Evolutionary conservation across 2,888 invertebrate genomes (phyloP), one percentile per base, ranked within the genome.

Genomic region (Laspeyria flexula): DNA sequence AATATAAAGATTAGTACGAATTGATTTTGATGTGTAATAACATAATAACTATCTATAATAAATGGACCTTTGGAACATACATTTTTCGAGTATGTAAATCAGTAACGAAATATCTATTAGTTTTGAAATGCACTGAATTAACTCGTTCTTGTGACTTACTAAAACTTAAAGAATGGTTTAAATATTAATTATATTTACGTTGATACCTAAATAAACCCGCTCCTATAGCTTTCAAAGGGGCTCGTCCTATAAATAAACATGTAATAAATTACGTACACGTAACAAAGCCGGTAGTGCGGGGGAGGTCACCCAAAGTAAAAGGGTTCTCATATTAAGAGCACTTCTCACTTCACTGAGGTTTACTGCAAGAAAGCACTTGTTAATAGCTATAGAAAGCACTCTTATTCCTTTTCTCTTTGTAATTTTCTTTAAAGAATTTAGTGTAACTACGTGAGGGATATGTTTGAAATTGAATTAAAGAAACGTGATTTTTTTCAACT

Each of bases 311-410:
- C 58, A 59, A 68, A 65, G 71, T 65, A 68, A 71, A 76, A 74
- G 73, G 61, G 65, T 69, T 63, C 74, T 74, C 48, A 56, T 63
- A 71, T 66, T 60, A 73, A 79, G 71, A 66, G 73, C 61, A 52
- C 66, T 69, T 53, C 49, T 51, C 44, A 52, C 60, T 62, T 57
- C 57, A 60, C 63, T 31, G 65, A 58, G 65, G 63, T 66, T 77
- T 68, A 65, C 52, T 55, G 53, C 35, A 71, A 69, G 70, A 55
- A 68, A 68, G 63, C 59, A 66, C 40, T 48, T 43, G 57, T 61
- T 63, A 67, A 65, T 55, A 62, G 66, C 61, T 55, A 52, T 61
- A 55, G 43, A 65, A 63, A 58, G 42, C 49, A 53, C 56, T 65
- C 43, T 40, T 33, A 51, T 51, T 45, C 49, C 35, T 57, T 44